These are phyloP conservation scores for Peromyscus aztecus DNA, from an alignment of 2,797 vertebrate species.

Conservation along the genomic window DNA sequence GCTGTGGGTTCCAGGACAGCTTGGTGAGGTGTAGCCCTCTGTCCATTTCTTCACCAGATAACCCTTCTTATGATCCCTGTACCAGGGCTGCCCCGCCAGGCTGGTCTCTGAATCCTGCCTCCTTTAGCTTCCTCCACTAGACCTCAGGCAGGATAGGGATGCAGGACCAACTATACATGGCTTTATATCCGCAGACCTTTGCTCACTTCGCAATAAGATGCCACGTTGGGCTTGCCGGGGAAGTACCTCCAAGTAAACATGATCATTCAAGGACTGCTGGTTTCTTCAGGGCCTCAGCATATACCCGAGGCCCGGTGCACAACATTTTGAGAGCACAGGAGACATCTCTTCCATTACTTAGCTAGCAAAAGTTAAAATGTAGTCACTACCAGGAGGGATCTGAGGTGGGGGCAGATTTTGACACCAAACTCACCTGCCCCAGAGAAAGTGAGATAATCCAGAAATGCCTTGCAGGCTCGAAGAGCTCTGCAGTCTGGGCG, in stretches of 20 bases:
- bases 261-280: not conserved
- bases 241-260: not conserved
- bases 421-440: constrained; percentile 43
- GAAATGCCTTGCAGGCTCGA: constrained; percentile 38
- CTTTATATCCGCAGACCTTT: not conserved
- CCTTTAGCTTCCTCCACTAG: not conserved
- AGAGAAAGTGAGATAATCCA: constrained; percentile 57
- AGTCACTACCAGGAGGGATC: not conserved
- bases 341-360: not conserved
- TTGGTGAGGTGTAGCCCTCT: not conserved
- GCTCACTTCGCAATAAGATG: not conserved
- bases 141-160: not conserved
- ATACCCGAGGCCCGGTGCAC: not conserved
- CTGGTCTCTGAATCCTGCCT: not conserved
- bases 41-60: not conserved
- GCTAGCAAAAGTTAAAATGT: constrained; percentile 22
- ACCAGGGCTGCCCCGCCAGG: not conserved
- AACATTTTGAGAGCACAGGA: not conserved
- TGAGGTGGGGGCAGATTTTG: not conserved
- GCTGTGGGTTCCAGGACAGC: not conserved
- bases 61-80: not conserved
- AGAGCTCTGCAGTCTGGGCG: constrained; percentile 19
- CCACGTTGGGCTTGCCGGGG: not conserved
- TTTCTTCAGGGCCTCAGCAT: not conserved
- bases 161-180: not conserved